These are phyloP conservation scores for Patella vulgata DNA, from an alignment of 1,140 invertebrate genomes.

Conservation along the genomic window DNA sequence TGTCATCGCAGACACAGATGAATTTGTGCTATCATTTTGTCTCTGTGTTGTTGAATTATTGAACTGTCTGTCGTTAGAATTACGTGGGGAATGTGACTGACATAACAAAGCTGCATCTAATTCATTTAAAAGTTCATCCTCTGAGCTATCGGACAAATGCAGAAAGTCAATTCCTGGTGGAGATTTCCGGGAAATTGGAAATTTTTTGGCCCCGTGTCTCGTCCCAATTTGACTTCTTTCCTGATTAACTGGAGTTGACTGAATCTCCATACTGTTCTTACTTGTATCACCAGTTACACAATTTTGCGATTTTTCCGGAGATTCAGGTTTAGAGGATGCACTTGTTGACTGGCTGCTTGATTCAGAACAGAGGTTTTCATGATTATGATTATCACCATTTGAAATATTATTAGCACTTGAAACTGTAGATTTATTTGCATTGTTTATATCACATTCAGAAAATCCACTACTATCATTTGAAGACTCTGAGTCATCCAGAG, in stretches of 20 bases:
- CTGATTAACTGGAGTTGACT: background rate
- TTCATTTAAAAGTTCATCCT: conserved; percentile 19
- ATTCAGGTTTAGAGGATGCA: too few relatives aligned
- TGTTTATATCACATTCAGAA: too few relatives aligned
- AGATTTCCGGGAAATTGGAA: background rate
- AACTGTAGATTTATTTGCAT: too few relatives aligned
- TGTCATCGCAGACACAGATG: background rate
- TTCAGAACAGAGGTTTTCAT: too few relatives aligned
- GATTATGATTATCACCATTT: too few relatives aligned
- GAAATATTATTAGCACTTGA: too few relatives aligned
- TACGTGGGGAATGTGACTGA: background rate
- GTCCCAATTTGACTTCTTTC: background rate
- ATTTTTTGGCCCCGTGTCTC: background rate
- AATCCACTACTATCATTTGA: too few relatives aligned
- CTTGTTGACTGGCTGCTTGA: too few relatives aligned
- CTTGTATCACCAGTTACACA: background rate
- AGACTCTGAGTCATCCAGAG: too few relatives aligned
- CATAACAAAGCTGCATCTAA: conserved; percentile 17
- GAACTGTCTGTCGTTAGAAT: background rate
- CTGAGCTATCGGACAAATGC: conserved; percentile 15
- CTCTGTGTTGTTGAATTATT: background rate
- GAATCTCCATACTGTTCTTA: background rate
- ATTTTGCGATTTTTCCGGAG: background rate
- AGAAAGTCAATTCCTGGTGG: background rate
- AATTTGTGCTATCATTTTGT: conserved; percentile 17